phyloP scores from a whole-genome alignment of 1,140 invertebrate genomes.

The Papilio glaucus region DNA sequence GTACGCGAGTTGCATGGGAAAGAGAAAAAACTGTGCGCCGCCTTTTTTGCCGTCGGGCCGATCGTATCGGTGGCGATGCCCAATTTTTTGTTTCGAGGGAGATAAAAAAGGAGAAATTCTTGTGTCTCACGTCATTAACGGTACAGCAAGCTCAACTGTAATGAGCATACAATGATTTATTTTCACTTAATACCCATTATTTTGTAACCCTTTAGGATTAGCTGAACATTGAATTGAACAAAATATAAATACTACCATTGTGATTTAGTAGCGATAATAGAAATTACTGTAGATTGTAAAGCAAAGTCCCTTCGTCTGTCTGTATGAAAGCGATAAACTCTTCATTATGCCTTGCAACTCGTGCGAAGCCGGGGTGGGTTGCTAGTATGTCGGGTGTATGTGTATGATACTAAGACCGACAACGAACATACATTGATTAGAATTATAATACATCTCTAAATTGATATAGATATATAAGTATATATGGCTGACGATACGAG shows the following conservation, averaged over 20 bases:
- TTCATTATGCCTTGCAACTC: too few species aligned
- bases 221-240: too few species aligned
- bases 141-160: background rate
- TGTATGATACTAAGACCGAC: background rate
- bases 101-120: background rate
- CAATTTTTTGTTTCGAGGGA: background rate
- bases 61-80: slow-evolving; percentile 1
- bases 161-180: background rate
- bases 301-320: too few species aligned
- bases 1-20: slow-evolving; percentile 4
- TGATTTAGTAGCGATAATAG: too few species aligned
- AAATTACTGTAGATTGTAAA: too few species aligned
- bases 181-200: background rate
- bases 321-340: too few species aligned
- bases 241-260: too few species aligned
- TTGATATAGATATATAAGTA: background rate
- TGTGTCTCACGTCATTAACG: background rate
- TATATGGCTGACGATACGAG: background rate
- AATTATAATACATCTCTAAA: background rate
- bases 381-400: too few species aligned
- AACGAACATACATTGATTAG: background rate
- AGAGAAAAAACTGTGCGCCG: background rate
- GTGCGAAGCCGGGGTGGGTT: too few species aligned
- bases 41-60: background rate
- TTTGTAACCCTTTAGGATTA: too few species aligned